phyloP scores from a whole-genome alignment of 2,113 vertebrate genomes.

The Octodon degus region DNA sequence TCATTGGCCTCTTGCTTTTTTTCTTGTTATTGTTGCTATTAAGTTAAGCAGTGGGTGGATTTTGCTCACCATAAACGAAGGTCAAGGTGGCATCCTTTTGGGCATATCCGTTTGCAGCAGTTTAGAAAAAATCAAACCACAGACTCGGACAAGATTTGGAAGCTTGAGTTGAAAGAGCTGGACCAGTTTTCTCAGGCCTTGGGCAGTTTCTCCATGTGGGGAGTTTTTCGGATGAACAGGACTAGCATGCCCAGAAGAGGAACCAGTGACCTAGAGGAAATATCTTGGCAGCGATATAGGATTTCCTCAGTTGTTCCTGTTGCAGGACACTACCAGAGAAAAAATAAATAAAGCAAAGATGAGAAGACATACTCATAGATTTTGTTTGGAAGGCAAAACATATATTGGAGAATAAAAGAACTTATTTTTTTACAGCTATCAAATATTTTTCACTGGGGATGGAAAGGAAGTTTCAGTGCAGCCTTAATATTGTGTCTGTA shows the following conservation, averaged over 20 bases:
- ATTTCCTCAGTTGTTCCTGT: background rate
- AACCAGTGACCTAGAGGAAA: background rate
- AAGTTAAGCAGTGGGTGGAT: slow-evolving; percentile 12
- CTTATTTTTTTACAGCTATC: background rate
- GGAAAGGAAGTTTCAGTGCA: background rate
- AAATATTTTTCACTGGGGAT: background rate
- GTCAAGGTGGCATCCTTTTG: background rate
- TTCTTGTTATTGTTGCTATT: background rate
- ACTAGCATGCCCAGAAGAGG: background rate
- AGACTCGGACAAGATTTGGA: background rate
- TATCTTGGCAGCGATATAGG: background rate
- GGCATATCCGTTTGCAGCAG: background rate
- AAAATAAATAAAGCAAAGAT: background rate
- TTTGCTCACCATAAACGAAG: background rate
- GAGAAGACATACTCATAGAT: background rate
- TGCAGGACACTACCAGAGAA: slow-evolving; percentile 1
- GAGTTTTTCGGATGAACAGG: background rate
- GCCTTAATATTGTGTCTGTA: background rate
- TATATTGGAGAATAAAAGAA: background rate
- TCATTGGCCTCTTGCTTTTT: background rate
- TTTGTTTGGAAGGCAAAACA: background rate
- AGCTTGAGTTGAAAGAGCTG: background rate
- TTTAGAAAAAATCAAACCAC: background rate
- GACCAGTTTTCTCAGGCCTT: background rate
- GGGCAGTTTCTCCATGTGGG: background rate